A percentile compares a stretch with the other conserved stretches of the same genome.
phyloP scores from a whole-genome alignment of 2,113 vertebrate species.

The Pseudopipra pipra region DNA sequence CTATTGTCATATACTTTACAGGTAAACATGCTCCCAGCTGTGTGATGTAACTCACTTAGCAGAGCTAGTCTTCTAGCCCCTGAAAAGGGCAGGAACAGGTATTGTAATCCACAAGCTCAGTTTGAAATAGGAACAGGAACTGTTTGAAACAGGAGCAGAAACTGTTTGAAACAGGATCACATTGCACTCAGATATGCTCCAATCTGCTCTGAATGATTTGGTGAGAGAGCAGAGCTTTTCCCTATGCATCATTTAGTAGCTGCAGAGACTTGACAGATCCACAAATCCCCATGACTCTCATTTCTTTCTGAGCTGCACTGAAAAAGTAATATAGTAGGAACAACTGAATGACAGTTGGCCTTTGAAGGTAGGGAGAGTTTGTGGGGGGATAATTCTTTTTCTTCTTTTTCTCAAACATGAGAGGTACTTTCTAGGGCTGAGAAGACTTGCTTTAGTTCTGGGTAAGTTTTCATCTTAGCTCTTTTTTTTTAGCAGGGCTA shows the following conservation, averaged over 20 bases:
- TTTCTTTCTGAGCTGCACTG: not conserved
- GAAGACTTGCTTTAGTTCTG: not conserved
- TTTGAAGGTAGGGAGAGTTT: not conserved
- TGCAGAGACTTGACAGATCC: not conserved
- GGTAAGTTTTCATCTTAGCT: not conserved
- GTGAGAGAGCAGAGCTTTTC: not conserved
- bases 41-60: not conserved
- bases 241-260: not conserved
- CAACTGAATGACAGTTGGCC: not conserved
- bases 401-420: not conserved
- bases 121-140: not conserved
- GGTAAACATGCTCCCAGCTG: not conserved
- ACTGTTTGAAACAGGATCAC: not conserved
- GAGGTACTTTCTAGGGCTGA: not conserved
- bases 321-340: not conserved
- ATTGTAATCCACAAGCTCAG: not conserved
- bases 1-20: not conserved
- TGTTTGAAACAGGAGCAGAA: not conserved
- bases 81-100: not conserved
- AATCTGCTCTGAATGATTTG: not conserved
- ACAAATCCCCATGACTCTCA: not conserved
- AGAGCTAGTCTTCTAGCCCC: not conserved
- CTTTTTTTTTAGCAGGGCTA: not conserved
- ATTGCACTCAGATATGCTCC: not conserved
- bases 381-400: accelerated